Evolutionary conservation across 2,113 vertebrate genomes (phyloP), one percentile per base, ranked within the genome.

Genomic region (Sorex araneus): DNA sequence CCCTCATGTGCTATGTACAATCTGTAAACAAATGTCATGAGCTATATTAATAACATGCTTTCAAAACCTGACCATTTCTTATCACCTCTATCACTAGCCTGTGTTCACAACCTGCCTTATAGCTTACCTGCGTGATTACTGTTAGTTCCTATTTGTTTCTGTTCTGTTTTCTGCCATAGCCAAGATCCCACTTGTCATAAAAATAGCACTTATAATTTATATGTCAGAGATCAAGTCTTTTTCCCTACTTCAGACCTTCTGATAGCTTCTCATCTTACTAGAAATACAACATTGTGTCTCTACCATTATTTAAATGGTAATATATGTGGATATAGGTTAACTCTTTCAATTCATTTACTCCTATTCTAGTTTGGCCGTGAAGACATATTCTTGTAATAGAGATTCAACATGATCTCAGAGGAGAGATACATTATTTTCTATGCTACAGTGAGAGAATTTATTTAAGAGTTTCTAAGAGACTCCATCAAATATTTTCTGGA

Each of bases 331-430:
- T 6, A 12, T 43, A 82, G 71, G 8, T 60, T 25, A 73, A 19
- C 57, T 63, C 23, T 50, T 28, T n/a, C 6, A 28, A 36, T 78
- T 94, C 15, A 63, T 66, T 93, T 93, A 19, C 21, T 86, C 2
- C 47, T 23, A 40, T 9, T 47, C n/a, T 5, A 50, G 74, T 82
- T 75, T 47, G 32, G 7, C 69, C 82, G 69, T 45, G 16, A 8
- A 63, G 60, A 87, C 3, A 66, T 0, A 75, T 25, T 36, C 34
- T n/a, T 45, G 12, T 27, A 87, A 79, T 30, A 66, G 60, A 84
- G 11, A 79, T 6, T 43, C 28, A 67, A 47, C n/a, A 43, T 12
- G 64, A 40, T 25, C 11, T 85, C 54, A 78, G 9, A 18, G 40
- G 19, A 89, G 13, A 27, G 2, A 67, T 32, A 69, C 13, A 34